Base-by-base conservation (phyloP, 1,140 invertebrate species). In the Brachionus plicatilis region DNA sequence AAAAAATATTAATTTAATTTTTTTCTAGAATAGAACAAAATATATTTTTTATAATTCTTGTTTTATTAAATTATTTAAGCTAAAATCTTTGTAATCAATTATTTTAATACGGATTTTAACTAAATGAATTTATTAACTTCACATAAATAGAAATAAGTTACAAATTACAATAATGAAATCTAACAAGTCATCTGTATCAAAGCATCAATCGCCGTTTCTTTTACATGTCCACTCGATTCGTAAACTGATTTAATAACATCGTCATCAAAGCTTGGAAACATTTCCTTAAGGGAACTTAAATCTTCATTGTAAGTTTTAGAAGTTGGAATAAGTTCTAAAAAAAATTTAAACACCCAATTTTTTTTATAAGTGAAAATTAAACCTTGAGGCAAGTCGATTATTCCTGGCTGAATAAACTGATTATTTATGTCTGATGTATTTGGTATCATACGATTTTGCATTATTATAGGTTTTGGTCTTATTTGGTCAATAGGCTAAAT, bases 221-320 rank as follows among this genome's bases (percentile, higher is more conserved):
- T 97, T 89, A 96, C 95, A 4, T 95, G 95, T 68, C 92, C 89
- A 88, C 96, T 96, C 8, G 93, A 94, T 89, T 96, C 95, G 87
- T 95, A 92, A 20, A 98, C 94, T 1, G 94, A 95, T 88, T 93
- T 94, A 45, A 98, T 93, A 1, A 96, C 95, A 87, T 96, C 95
- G 86, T 93, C 93, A 86, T 98, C 96, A 88, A 97, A 93, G 88
- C 94, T 94, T 20, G 96, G 96, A 90, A 98, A 98, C 96, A 98
- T 97, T 90, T 97, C 95, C 87, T 94, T 92, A 84, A 98, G 93
- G 91, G 94, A 93, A 90, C 94, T 93, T 17, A 95, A 90, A 88
- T 95, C 94, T 76, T 92, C 92, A 86, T 93, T 93, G 29, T 43
- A 60, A 50, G 50, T 27, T 53, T 82, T 45, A 33, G 60, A 66